Evolutionary conservation across 92 coral and sea anemone species (phyloP).

Genomic region (Montipora capitata): DNA sequence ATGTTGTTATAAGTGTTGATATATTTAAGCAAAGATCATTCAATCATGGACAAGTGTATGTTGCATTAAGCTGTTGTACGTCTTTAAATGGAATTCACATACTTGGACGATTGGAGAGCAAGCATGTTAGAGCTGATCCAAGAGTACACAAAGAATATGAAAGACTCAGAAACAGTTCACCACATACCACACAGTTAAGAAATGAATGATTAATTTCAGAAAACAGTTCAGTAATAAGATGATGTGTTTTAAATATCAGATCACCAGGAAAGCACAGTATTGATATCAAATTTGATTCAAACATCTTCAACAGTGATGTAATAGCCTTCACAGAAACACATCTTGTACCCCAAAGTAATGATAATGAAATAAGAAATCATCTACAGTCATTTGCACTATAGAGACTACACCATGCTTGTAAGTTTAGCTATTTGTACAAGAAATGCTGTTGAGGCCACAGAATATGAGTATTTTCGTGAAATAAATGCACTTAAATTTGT

Average conservation of each 20-base stretch:
- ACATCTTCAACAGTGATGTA: conserved; percentile 58
- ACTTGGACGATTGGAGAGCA: conserved; percentile 45
- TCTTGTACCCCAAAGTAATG: conserved; percentile 28
- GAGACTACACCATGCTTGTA: conserved; percentile 43
- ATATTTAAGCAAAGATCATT: conserved; percentile 42
- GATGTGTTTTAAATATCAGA: conserved; percentile 58
- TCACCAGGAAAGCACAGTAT: conserved; percentile 77
- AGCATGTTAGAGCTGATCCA: conserved; percentile 44
- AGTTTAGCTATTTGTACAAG: conserved; percentile 45
- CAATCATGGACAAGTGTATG: conserved; percentile 16
- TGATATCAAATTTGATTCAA: conserved; percentile 69
- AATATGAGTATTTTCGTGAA: background rate
- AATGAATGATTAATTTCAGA: background rate
- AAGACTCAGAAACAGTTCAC: conserved; percentile 3
- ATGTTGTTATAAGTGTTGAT: conserved; percentile 49
- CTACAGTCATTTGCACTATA: conserved; percentile 46
- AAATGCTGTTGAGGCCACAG: background rate
- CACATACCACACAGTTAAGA: background rate
- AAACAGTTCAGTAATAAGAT: background rate
- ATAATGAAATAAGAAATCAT: conserved; percentile 37
- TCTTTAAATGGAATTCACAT: conserved; percentile 47
- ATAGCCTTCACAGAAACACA: conserved; percentile 79
- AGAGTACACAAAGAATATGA: too few species aligned
- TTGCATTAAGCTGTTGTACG: conserved; percentile 26
- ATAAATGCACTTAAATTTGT: conserved; percentile 4